These are phyloP conservation scores for Clarias macrocephalus DNA, from an alignment of 2,113 vertebrate genomes.

Conservation along the genomic window DNA sequence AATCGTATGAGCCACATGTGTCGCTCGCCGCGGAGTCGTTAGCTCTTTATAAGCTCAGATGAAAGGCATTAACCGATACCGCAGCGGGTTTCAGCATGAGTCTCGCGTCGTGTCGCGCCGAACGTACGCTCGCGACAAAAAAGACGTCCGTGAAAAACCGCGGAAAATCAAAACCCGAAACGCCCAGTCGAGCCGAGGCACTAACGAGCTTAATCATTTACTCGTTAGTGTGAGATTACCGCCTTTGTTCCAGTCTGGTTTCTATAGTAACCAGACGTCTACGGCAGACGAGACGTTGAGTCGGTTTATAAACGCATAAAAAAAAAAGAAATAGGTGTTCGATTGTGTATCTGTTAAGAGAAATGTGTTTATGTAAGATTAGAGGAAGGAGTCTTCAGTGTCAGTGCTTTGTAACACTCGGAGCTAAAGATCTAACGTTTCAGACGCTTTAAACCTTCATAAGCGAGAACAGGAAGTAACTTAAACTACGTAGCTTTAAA, in stretches of 20 bases:
- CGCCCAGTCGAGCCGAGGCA: constrained; percentile 9
- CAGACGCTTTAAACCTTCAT: background rate
- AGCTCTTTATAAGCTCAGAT: constrained; percentile 90
- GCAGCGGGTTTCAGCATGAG: constrained; percentile 83
- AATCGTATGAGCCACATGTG: constrained; percentile 82
- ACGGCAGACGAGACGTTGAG: background rate
- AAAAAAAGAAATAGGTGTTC: background rate
- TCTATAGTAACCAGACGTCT: background rate
- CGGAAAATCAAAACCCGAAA: constrained; percentile 76
- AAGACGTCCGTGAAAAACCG: constrained; percentile 84
- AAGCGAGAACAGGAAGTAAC: background rate
- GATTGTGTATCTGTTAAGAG: background rate
- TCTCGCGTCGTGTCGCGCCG: constrained; percentile 75
- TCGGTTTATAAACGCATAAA: background rate
- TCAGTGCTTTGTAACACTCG: background rate
- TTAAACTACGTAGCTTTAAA: background rate
- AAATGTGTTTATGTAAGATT: background rate
- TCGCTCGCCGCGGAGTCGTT: constrained; percentile 88
- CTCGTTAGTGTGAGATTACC: background rate
- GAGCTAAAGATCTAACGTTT: background rate
- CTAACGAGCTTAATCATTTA: background rate
- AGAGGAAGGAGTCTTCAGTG: background rate
- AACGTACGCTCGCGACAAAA: constrained; percentile 83
- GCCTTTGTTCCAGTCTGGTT: background rate
- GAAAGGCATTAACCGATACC: constrained; percentile 93